These are phyloP conservation scores for Myotis pilosus DNA, from an alignment of 2,797 vertebrate species.

Conservation along the genomic window DNA sequence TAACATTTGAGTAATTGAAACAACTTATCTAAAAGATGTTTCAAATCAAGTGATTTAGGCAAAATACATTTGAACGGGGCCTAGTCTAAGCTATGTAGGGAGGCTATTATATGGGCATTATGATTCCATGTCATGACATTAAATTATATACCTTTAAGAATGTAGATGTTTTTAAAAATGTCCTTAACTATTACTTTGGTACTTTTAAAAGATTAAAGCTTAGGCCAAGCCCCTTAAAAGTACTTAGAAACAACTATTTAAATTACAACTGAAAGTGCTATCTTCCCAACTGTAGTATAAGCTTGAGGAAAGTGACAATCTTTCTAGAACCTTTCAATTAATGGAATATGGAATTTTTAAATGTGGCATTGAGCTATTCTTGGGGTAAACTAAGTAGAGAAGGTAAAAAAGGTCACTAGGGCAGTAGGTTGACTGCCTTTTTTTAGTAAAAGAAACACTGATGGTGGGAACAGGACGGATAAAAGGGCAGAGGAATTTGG, in stretches of 20 bases:
- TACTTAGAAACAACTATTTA: too few relatives aligned
- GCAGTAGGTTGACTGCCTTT: background rate
- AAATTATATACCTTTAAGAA: background rate
- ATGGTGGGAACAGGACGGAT: background rate
- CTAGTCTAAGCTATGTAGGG: background rate
- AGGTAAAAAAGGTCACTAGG: background rate
- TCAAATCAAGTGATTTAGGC: constrained; percentile 22
- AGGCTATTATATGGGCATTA: background rate
- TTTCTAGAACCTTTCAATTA: background rate
- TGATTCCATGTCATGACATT: background rate
- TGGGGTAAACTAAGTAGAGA: background rate
- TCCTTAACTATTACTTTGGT: background rate
- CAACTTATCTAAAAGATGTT: background rate
- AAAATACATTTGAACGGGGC: constrained; percentile 22
- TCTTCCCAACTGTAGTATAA: background rate
- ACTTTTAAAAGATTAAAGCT: background rate
- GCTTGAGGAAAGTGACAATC: background rate
- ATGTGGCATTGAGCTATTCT: background rate
- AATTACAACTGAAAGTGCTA: too few relatives aligned
- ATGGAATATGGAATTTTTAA: background rate
- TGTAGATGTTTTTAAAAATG: background rate
- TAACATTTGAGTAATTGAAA: background rate
- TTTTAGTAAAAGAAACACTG: background rate
- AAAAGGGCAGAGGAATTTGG: background rate
- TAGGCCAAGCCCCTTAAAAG: background rate